Evolutionary conservation across 2,888 invertebrate genomes (phyloP).

Genomic region (Deroplatys truncata): DNA sequence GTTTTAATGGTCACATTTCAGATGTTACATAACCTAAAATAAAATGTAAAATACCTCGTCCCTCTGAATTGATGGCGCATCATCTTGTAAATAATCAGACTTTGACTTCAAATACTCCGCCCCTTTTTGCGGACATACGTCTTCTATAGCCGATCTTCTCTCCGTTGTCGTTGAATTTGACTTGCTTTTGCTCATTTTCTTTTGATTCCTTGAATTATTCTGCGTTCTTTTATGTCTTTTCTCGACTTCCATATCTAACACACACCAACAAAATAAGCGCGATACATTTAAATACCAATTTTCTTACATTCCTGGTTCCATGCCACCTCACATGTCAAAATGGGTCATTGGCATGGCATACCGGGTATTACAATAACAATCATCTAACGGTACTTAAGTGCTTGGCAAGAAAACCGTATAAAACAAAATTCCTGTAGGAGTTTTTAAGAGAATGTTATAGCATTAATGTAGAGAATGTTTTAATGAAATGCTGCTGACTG

Average conservation of each 20-base stretch:
- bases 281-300: neutral
- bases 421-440: no score
- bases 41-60: neutral
- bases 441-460: no score
- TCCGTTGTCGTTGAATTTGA: neutral
- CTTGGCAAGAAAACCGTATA: no score
- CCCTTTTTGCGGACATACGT: neutral
- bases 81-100: neutral
- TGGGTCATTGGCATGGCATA: slow-evolving; percentile 9
- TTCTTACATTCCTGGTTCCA: neutral
- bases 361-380: neutral
- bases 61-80: neutral
- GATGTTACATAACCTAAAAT: neutral
- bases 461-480: no score
- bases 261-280: neutral
- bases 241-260: neutral
- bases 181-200: neutral
- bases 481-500: no score
- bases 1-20: no score
- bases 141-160: neutral
- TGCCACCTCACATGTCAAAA: slow-evolving; percentile 3
- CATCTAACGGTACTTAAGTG: neutral
- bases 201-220: neutral
- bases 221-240: neutral
- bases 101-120: slow-evolving; percentile 7